phyloP scores from a whole-genome alignment of 92 coral and sea anemone genomes.

The Palythoa heliodiscus region DNA sequence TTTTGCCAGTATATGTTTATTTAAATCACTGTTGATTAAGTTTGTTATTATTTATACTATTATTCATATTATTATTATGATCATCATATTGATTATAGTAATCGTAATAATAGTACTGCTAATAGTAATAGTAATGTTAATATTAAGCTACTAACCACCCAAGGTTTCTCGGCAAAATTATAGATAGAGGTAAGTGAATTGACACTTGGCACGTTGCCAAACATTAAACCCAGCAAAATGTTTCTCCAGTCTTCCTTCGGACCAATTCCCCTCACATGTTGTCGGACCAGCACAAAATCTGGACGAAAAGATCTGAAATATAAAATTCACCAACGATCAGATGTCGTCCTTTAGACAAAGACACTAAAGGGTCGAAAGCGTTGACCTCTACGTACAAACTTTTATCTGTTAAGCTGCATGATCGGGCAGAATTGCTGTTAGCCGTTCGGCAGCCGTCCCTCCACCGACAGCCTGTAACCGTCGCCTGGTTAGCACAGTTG shows the following conservation, averaged over 20 bases:
- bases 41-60: too few species aligned
- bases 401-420: too few species aligned
- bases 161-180: conserved; percentile 95
- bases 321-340: not conserved
- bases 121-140: not conserved
- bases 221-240: conserved; percentile 87
- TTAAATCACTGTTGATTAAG: too few species aligned
- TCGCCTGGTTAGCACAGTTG: too few species aligned
- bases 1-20: too few species aligned
- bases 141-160: conserved; percentile 80
- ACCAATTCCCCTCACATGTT: conserved; percentile 93
- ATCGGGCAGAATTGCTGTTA: too few species aligned
- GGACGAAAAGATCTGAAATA: conserved; percentile 92
- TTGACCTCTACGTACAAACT: too few species aligned
- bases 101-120: not conserved
- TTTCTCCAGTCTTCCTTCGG: conserved; percentile 89
- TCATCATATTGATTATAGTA: too few species aligned
- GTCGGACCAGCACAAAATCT: conserved; percentile 91
- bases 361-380: too few species aligned
- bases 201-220: conserved; percentile 92
- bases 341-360: not conserved
- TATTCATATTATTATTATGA: too few species aligned
- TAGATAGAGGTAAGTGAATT: conserved; percentile 90
- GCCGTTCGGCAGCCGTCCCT: too few species aligned
- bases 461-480: too few species aligned